Percentiles rank a stretch among this genome's conserved stretches.
Evolutionary conservation across 2,888 invertebrate genomes (phyloP).

Genomic region (Lasioglossum calceatum): DNA sequence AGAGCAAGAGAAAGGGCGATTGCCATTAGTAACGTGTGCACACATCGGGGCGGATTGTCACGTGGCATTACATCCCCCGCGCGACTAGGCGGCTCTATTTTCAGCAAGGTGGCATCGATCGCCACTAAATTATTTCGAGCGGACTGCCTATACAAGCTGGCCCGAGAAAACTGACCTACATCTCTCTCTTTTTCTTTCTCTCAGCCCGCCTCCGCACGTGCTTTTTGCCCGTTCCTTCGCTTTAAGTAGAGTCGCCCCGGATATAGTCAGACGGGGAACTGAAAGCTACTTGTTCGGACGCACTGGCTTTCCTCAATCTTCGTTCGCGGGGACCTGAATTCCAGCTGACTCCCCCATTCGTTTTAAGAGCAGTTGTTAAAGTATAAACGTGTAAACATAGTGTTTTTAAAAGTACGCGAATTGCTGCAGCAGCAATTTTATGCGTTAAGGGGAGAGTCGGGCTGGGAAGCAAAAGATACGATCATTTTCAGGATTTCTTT

Average conservation of each 20-base stretch:
- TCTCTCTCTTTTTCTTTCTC: constrained; percentile 58
- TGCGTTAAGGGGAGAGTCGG: background rate
- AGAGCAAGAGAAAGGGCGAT: constrained; percentile 54
- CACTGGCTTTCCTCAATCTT: constrained; percentile 18
- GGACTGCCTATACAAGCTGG: constrained; percentile 77
- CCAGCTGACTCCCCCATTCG: background rate
- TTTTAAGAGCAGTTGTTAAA: background rate
- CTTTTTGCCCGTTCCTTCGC: constrained; percentile 42
- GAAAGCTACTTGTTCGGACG: constrained; percentile 47
- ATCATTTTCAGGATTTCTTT: background rate
- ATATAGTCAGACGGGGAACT: constrained; percentile 46
- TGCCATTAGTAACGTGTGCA: constrained; percentile 59
- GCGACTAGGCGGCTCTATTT: constrained; percentile 77
- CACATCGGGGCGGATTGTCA: constrained; percentile 60
- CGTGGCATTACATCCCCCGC: constrained; percentile 66
- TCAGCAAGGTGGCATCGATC: constrained; percentile 81
- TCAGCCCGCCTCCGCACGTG: constrained; percentile 41
- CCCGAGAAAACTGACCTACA: constrained; percentile 82
- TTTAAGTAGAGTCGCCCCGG: constrained; percentile 60
- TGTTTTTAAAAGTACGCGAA: background rate
- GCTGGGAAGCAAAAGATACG: background rate
- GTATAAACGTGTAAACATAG: background rate
- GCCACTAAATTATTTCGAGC: constrained; percentile 84
- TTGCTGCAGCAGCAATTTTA: background rate
- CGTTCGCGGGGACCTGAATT: constrained; percentile 2